Evolutionary conservation across 2,113 vertebrate genomes (phyloP), one percentile per base, ranked within the genome.

Genomic region (Columbina picui): DNA sequence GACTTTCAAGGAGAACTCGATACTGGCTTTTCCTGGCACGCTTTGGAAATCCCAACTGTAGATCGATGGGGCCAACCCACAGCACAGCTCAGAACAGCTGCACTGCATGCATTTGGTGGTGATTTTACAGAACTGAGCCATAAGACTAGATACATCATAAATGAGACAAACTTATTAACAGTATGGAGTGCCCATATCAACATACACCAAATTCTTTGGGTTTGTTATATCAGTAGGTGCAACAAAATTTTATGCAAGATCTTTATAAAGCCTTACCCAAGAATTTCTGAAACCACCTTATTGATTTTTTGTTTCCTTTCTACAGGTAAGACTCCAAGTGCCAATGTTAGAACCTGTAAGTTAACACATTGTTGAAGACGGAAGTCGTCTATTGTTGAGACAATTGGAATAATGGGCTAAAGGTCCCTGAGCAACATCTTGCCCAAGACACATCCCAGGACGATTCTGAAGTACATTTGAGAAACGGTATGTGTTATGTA

Each of bases 1-100:
- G 50, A 14, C 22, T 79, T 73, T 26, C 53, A 43, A 1, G 19
- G 41, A 60, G 43, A 56, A 10, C 32, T 45, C 0, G 0, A 12
- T 63, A 38, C 27, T 32, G 38, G 38, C 38, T 69, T 76, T 57
- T 38, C 52, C 14, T 7, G 55, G n/a, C 27, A 25, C 0, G 0
- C 36, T 80, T 70, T 36, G 57, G 16, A 55, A 90, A 59, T 32
- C 61, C 18, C 17, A 29, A 53, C 30, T n/a, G 2, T 6, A 2
- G 21, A 30, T n/a, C 9, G 32, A 64, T 30, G 38, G 49, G 34
- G 4, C 12, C 21, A 9, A 12, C 47, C 43, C 56, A 7, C 53
- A 43, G 68, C 47, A 5, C 20, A 18, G 43, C n/a, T 68, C 13
- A 1, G 21, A n/a, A 61, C 39, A 16, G 43, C 18, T 29, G 36